Base-by-base conservation (phyloP, 2,797 vertebrate genomes). In the Karalla daura region DNA sequence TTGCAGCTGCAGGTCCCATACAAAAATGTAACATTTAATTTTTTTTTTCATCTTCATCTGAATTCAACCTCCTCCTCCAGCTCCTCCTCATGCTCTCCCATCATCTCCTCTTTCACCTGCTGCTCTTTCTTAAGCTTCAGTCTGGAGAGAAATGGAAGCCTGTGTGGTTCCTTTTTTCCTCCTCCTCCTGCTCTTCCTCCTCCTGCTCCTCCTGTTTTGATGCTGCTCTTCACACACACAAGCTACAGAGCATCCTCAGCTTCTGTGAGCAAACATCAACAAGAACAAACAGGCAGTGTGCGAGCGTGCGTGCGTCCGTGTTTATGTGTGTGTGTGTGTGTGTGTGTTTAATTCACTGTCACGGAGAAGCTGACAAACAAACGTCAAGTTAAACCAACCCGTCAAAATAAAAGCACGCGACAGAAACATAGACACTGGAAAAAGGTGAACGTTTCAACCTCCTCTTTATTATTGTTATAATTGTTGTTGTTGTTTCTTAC, bases 381-480 rank as follows among this genome's bases (percentile, higher is more conserved):
- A 51, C 55, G 64, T 2, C 39, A 6, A 51, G 9, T 41, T 35
- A 30, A 10, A 53, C 0, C 17, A 0, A 1, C 30, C 49, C 33
- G 12, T 59, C 66, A 74, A 65, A 77, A 80, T 74, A 68, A 80
- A 67, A 74, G 65, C 61, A 23, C 2, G 18, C 5, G 3, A 3
- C 17, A 11, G 7, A 5, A 3, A 4, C 7, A n/a, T n/a, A n/a
- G n/a, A n/a, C n/a, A n/a, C n/a, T n/a, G n/a, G n/a, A n/a, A n/a
- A n/a, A n/a, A n/a, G n/a, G n/a, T n/a, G 21, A 10, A 43, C 18
- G 10, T 28, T 3, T 11, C 32, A 7, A 3, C 3, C 10, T 7
- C 13, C 3, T 33, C 2, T 9, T 33, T 3, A 33, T 33, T 3
- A 33, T 33, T 3, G 12, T 33, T 2, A 33, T 33, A 6, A 33